phyloP scores from a whole-genome alignment of 37 sponge, comb jelly and placozoan species.

The Aplysina aerophoba region DNA sequence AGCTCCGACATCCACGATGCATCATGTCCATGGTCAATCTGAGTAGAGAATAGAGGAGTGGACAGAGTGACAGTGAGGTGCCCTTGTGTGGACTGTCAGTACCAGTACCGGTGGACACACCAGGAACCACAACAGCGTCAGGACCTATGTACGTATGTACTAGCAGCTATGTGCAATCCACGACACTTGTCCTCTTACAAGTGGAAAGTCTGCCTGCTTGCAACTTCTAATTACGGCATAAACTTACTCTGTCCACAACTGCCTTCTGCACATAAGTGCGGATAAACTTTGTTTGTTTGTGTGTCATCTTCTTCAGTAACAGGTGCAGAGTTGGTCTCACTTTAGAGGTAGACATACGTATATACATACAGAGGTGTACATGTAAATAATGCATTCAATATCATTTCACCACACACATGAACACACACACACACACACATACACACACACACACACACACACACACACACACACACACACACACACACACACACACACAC shows the following conservation, averaged over 20 bases:
- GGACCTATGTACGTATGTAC: too few species aligned
- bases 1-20: conserved; percentile 88
- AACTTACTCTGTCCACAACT: conserved; percentile 60
- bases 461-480: conserved; percentile 22
- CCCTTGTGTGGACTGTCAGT: too few species aligned
- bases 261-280: conserved; percentile 44
- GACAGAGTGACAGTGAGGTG: too few species aligned
- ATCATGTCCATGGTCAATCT: conserved; percentile 84
- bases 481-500: too few species aligned
- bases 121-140: too few species aligned
- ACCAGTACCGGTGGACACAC: too few species aligned
- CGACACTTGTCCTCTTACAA: neutral
- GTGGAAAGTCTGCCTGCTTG: neutral
- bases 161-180: too few species aligned
- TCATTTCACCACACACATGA: neutral
- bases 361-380: neutral
- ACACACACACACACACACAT: conserved; percentile 19
- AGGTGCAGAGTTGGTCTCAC: conserved; percentile 36
- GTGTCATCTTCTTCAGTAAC: neutral
- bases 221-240: neutral
- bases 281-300: conserved; percentile 33
- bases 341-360: conserved; percentile 7
- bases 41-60: neutral
- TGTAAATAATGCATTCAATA: neutral
- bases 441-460: conserved; percentile 38